Conservation (phyloP, 92 coral and sea anemone species). For the Actinernus sp. region DNA sequence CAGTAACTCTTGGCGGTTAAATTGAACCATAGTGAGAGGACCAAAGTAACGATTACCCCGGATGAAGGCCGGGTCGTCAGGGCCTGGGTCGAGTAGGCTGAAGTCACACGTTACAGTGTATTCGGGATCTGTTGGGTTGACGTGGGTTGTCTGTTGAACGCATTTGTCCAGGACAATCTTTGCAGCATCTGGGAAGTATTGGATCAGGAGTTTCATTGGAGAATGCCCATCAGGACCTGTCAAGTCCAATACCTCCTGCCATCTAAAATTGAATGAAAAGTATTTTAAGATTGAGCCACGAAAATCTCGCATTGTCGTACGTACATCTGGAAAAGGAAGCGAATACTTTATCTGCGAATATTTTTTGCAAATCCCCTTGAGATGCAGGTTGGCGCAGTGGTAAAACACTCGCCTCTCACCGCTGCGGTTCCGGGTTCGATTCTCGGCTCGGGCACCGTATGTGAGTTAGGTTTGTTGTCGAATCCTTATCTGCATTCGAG, state of each 20-base stretch:
- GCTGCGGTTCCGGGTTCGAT: no score
- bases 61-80: slow-evolving; percentile 39
- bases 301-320: no score
- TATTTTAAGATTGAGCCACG: no score
- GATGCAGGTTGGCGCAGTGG: no score
- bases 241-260: slow-evolving; percentile 52
- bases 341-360: no score
- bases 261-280: slow-evolving; percentile 45
- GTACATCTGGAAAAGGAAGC: neutral
- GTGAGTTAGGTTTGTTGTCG: no score
- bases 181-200: slow-evolving; percentile 77
- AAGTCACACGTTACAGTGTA: slow-evolving; percentile 79
- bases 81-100: slow-evolving; percentile 80
- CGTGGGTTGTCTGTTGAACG: slow-evolving; percentile 48
- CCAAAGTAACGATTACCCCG: slow-evolving; percentile 71
- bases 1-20: slow-evolving; percentile 59
- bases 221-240: slow-evolving; percentile 22
- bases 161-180: slow-evolving; percentile 75
- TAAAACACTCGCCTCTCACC: no score
- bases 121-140: slow-evolving; percentile 53
- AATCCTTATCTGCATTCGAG: no score
- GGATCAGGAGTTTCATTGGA: slow-evolving; percentile 64
- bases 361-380: no score
- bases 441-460: no score
- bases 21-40: slow-evolving; percentile 75